Evolutionary conservation across 2,888 invertebrate species (phyloP), one percentile per base, ranked within the genome.

Genomic region (Rhamnusium bicolor): DNA sequence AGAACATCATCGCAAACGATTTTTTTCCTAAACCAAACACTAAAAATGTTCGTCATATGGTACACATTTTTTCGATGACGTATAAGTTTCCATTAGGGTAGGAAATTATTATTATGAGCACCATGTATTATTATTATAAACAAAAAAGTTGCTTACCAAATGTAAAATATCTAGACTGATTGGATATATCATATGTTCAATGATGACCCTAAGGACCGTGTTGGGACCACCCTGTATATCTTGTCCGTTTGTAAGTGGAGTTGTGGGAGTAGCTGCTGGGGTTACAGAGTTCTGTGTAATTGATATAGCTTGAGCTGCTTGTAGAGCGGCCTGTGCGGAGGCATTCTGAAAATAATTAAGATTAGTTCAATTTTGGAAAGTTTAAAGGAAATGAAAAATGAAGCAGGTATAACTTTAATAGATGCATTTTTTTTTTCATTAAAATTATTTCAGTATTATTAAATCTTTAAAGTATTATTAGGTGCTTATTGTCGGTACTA

Each of bases 171-270:
- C 99, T 86, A 99, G 92, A 70, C 98, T 97, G 84, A 99, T 98
- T 63, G 98, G 98, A 89, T 99, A 99, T 84, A 99, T 92, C 94
- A 99, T 96, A 90, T 99, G 98, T 90, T 99, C 99, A 84, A 99
- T 95, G 88, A 99, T 98, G 83, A 99, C 98, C 82, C 99, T 93
- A 81, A 99, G 93, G 80, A 99, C 98, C 63, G 98, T 96, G 90
- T 98, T 97, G 75, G 97, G 96, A 72, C 97, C 97, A 83, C 97
- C 97, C 89, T 96, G 93, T 76, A 93, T 93, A 80, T 93, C 93
- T 91, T 92, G 89, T 90, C 92, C 83, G 82, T 87, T 88, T 49
- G 87, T 87, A 24, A 86, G 90, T 7, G 87, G 87, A n/a, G 87
- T 85, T 70, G 88, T 85, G 58, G 91, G 91, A 14, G 92, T 91